Conservation (phyloP, 92 coral and sea anemone genomes). For the Plumapathes pennacea region DNA sequence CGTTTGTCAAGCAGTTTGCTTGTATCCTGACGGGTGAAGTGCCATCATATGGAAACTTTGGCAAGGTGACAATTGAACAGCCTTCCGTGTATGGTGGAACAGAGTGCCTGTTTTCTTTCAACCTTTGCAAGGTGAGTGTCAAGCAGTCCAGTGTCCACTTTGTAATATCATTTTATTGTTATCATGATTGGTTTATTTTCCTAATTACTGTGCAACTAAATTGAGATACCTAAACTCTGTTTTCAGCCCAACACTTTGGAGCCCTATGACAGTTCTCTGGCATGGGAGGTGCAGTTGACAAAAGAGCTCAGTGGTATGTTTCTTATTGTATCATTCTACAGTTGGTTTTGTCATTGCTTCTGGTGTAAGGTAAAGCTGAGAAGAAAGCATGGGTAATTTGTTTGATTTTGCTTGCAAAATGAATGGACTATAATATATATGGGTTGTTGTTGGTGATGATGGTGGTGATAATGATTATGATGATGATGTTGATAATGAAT, state of each 20-base stretch:
- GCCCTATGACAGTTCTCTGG: constrained; percentile 48
- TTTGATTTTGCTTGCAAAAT: no score
- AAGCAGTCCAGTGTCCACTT: no score
- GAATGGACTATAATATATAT: no score
- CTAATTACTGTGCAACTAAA: no score
- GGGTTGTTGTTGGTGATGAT: not conserved
- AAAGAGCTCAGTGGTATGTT: constrained; percentile 80
- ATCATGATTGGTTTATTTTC: no score
- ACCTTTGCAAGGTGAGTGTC: constrained; percentile 69
- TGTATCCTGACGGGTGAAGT: constrained; percentile 65
- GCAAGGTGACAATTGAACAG: constrained; percentile 71
- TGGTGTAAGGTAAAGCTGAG: no score
- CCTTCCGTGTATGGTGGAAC: constrained; percentile 32
- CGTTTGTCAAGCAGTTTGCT: constrained; percentile 87
- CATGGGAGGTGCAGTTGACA: constrained; percentile 89
- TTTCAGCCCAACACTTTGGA: constrained; percentile 61
- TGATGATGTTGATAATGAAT: not conserved
- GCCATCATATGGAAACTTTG: constrained; percentile 77
- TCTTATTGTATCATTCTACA: no score
- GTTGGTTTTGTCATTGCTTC: no score
- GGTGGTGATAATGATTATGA: not conserved
- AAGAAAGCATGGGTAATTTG: no score
- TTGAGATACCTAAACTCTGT: not conserved
- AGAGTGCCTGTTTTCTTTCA: constrained; percentile 64
- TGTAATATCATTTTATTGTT: no score